Evolutionary conservation across 2,888 invertebrate species (phyloP).

Genomic region (Andrena bucephala): DNA sequence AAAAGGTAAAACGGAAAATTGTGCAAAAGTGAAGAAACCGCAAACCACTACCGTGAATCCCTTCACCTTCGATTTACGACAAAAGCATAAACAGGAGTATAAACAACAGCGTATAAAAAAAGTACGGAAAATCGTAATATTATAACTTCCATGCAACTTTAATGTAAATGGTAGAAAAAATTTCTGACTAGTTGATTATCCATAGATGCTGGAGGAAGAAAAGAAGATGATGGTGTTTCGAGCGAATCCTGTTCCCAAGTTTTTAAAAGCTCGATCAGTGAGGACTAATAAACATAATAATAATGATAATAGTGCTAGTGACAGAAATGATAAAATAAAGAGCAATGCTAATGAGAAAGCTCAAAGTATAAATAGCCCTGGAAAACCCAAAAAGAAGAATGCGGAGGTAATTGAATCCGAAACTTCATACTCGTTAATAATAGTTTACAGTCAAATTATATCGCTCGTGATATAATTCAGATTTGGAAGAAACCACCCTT

Average conservation of each 20-base stretch:
- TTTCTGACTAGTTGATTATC: not conserved
- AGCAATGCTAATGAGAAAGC: not conserved
- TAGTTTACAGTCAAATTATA: not conserved
- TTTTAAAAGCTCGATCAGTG: constrained; percentile 2
- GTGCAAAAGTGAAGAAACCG: not conserved
- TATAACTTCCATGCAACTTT: too few relatives aligned
- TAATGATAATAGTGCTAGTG: not conserved
- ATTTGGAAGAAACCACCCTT: constrained; percentile 65
- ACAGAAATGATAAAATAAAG: not conserved
- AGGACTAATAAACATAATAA: constrained; percentile 1
- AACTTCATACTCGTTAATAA: not conserved
- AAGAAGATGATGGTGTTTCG: constrained; percentile 18
- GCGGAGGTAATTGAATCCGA: constrained; percentile 16
- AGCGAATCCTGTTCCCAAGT: constrained; percentile 39
- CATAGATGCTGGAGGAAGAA: constrained; percentile 16
- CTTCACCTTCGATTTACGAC: not conserved
- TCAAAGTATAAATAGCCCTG: not conserved
- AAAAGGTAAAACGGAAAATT: not conserved
- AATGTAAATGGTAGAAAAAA: not conserved
- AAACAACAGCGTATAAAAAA: constrained; percentile 19
- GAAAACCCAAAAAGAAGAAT: not conserved
- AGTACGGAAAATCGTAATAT: constrained; percentile 13
- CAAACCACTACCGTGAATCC: not conserved
- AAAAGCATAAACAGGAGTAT: not conserved
- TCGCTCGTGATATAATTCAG: constrained; percentile 23